A percentile compares a stretch with the other conserved stretches of the same genome.
Evolutionary conservation across 2,113 vertebrate genomes (phyloP).

Genomic region (Psophia crepitans): DNA sequence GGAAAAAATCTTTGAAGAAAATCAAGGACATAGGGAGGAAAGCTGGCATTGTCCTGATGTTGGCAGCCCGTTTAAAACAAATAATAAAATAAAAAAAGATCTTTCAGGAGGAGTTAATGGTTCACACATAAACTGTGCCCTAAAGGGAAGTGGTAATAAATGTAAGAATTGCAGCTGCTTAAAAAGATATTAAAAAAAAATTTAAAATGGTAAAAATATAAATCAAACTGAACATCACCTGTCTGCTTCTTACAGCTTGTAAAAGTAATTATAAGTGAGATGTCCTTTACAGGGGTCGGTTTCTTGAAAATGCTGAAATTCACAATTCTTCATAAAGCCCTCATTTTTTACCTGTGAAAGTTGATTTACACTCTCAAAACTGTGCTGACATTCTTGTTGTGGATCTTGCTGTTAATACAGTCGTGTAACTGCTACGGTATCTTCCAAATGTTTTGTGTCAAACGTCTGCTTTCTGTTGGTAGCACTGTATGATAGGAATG

Average conservation of each 20-base stretch:
- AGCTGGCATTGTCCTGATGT: neutral
- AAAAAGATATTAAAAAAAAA: neutral
- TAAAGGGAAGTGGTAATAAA: neutral
- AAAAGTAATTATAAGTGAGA: neutral
- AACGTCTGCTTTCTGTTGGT: neutral
- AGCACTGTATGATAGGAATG: neutral
- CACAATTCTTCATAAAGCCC: neutral
- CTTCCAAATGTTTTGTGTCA: neutral
- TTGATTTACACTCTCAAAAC: neutral
- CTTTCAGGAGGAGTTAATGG: neutral
- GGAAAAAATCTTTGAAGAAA: neutral
- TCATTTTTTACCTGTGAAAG: rapidly evolving
- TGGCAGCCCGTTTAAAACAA: neutral
- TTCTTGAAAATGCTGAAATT: neutral
- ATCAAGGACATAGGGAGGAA: neutral
- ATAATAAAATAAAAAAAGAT: neutral
- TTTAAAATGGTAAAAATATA: neutral
- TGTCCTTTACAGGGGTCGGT: neutral
- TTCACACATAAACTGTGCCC: neutral
- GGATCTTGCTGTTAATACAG: neutral
- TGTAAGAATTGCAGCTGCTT: neutral
- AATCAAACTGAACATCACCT: neutral
- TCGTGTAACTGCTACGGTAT: neutral
- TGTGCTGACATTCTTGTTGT: rapidly evolving
- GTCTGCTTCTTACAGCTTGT: neutral